Conservation (phyloP, 2,797 vertebrate genomes). For the Myioborus melanocephalus region DNA sequence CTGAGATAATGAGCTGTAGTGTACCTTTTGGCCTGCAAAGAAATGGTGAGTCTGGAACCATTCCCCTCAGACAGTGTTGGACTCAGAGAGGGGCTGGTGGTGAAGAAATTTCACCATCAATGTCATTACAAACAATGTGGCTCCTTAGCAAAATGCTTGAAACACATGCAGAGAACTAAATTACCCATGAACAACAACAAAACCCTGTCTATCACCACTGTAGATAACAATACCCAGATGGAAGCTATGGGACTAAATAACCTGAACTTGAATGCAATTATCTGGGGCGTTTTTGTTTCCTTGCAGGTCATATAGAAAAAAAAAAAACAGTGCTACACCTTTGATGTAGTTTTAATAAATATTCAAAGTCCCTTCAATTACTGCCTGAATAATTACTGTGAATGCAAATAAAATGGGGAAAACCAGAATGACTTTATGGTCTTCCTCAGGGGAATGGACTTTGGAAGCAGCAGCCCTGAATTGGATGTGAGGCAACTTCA, state of each 20-base stretch:
- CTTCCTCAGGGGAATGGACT: neutral
- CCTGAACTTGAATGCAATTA: neutral
- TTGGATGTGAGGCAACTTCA: neutral
- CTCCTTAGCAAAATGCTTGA: slow-evolving; percentile 8
- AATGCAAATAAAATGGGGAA: slow-evolving; percentile 23
- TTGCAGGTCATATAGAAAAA: neutral
- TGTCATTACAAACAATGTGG: neutral
- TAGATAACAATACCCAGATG: neutral
- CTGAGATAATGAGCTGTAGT: neutral
- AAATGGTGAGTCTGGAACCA: neutral
- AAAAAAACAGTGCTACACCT: neutral
- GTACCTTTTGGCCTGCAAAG: neutral
- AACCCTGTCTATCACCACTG: neutral
- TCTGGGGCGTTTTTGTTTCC: neutral
- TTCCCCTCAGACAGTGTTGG: neutral
- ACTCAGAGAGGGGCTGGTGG: neutral
- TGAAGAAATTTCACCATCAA: neutral
- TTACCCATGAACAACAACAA: neutral
- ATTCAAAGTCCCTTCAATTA: slow-evolving; percentile 35
- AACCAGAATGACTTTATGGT: slow-evolving; percentile 38
- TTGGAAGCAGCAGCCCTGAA: neutral
- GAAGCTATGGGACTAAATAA: slow-evolving; percentile 2
- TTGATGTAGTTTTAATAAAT: slow-evolving; percentile 59
- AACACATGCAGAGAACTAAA: slow-evolving; percentile 26
- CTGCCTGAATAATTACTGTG: slow-evolving; percentile 26